phyloP scores from a whole-genome alignment of 2,113 vertebrate species.

The Ceratotherium simum region DNA sequence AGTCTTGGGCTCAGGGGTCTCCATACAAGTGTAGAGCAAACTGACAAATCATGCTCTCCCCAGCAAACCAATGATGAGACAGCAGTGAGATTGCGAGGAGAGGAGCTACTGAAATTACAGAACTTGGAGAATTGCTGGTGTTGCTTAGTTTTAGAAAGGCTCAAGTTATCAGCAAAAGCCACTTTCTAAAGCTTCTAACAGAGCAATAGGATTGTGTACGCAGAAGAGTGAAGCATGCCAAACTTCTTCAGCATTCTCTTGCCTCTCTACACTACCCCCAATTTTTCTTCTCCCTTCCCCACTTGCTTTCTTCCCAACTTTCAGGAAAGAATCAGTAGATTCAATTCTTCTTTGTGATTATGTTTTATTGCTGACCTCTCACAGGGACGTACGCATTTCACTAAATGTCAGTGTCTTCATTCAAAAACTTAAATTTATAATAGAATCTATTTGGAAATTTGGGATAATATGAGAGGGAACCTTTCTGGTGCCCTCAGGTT shows the following conservation, averaged over 20 bases:
- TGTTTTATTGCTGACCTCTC: conserved; percentile 42
- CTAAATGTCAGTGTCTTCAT: not conserved
- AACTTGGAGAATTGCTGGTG: not conserved
- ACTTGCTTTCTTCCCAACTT: not conserved
- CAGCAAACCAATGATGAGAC: not conserved
- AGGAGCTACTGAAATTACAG: not conserved
- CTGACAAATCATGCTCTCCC: not conserved
- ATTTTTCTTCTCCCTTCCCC: not conserved
- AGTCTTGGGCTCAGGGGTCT: not conserved
- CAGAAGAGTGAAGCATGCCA: not conserved
- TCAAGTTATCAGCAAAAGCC: conserved; percentile 3
- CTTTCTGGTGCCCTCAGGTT: not conserved
- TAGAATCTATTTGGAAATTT: conserved; percentile 27
- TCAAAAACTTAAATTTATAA: not conserved
- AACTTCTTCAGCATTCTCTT: not conserved
- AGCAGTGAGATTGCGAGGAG: not conserved
- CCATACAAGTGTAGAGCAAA: not conserved
- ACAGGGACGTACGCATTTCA: not conserved
- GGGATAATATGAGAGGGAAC: not conserved
- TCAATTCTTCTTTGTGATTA: conserved; percentile 24
- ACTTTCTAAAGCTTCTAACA: not conserved
- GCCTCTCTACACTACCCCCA: not conserved
- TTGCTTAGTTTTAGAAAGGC: not conserved
- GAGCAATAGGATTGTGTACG: not conserved
- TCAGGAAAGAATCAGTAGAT: not conserved